These are phyloP conservation scores for Abscondita cerata DNA, from an alignment of 2,888 invertebrate species.

Conservation along the genomic window DNA sequence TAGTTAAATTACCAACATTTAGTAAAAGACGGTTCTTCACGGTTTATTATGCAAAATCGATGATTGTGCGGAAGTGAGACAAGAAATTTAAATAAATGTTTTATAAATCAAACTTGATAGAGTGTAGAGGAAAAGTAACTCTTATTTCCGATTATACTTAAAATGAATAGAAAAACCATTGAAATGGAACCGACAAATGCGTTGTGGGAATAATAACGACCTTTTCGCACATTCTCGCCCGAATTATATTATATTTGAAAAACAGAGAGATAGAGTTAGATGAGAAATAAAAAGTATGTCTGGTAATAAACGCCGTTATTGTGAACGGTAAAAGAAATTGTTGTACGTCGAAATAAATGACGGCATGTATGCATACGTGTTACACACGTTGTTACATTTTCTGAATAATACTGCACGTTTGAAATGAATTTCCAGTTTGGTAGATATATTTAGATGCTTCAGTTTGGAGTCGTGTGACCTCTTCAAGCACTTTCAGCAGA, in stretches of 20 bases:
- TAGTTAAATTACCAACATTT: too few species aligned
- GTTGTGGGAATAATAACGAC: constrained; percentile 9
- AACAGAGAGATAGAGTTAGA: too few species aligned
- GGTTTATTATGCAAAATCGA: not conserved
- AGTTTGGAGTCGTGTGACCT: constrained; percentile 17
- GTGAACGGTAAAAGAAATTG: not conserved
- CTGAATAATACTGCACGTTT: constrained; percentile 11
- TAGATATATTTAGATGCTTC: constrained; percentile 25
- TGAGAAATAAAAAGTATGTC: not conserved
- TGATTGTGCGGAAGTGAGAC: constrained; percentile 1
- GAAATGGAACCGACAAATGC: constrained; percentile 14
- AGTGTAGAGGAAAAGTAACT: constrained; percentile 8
- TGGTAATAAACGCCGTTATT: not conserved
- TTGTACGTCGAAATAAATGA: not conserved
- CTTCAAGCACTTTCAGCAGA: constrained; percentile 21
- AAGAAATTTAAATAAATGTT: constrained; percentile 10
- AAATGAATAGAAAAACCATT: constrained; percentile 21
- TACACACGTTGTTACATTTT: not conserved
- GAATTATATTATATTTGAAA: not conserved
- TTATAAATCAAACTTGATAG: constrained; percentile 19
- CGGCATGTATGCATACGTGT: not conserved
- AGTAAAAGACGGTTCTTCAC: too few species aligned
- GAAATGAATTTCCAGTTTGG: constrained; percentile 16
- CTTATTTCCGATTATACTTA: constrained; percentile 9
- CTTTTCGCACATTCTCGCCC: constrained; percentile 11